Percentiles rank a stretch among this genome's conserved stretches.
phyloP scores from a whole-genome alignment of 1,140 invertebrate species.

The Zaprionus vittiger region DNA sequence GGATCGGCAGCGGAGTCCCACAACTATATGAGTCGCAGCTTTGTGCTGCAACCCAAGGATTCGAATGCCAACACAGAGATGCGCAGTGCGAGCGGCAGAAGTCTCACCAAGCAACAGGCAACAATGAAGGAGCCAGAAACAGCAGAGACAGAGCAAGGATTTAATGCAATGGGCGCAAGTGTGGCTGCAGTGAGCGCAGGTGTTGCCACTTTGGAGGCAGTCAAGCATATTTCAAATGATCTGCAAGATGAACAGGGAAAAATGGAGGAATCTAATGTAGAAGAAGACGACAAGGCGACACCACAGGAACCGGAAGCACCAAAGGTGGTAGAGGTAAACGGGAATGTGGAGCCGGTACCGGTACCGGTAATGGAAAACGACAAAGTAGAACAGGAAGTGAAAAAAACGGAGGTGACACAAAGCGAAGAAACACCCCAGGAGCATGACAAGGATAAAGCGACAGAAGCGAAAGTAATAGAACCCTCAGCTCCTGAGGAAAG shows the following conservation, averaged over 20 bases:
- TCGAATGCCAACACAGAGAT: slow-evolving; percentile 49
- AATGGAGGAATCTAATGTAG: neutral
- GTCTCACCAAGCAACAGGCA: slow-evolving; percentile 55
- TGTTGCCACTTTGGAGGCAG: slow-evolving; percentile 60
- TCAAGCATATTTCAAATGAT: slow-evolving; percentile 58
- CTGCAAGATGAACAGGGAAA: neutral
- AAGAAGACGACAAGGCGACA: neutral
- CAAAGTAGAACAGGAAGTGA: neutral
- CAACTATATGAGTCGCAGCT: slow-evolving; percentile 61
- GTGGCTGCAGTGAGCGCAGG: slow-evolving; percentile 33
- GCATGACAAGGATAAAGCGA: neutral
- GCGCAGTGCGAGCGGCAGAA: slow-evolving; percentile 51
- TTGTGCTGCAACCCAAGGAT: slow-evolving; percentile 59
- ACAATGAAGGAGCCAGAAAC: slow-evolving; percentile 42
- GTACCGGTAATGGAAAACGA: neutral
- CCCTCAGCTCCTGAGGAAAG: slow-evolving; percentile 23
- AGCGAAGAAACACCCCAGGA: slow-evolving; percentile 20
- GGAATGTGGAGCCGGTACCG: slow-evolving; percentile 3
- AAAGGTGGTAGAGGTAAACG: slow-evolving; percentile 32
- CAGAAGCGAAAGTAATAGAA: neutral
- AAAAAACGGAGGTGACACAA: neutral
- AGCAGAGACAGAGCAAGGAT: slow-evolving; percentile 33
- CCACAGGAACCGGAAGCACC: neutral
- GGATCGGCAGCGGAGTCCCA: slow-evolving; percentile 53
- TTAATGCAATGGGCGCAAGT: slow-evolving; percentile 29